These are phyloP conservation scores for Dasypolia templi DNA, from an alignment of 2,888 invertebrate genomes.

Conservation along the genomic window DNA sequence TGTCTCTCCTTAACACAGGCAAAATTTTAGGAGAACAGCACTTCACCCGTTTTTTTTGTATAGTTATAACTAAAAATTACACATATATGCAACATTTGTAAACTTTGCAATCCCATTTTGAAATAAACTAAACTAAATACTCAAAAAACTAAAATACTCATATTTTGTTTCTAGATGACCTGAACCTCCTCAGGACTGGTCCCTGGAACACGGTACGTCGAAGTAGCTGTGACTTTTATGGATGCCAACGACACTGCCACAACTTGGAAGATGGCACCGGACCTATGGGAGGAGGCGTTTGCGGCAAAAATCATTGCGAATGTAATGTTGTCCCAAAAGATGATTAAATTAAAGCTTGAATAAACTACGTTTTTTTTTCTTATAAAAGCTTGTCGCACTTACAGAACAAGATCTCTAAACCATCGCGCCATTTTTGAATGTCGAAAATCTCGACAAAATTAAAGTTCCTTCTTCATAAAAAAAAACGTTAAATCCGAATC, in stretches of 20 bases:
- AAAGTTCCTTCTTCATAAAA: not conserved
- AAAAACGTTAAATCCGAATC: not conserved
- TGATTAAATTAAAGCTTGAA: not conserved
- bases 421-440: not conserved
- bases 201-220: conserved; percentile 25
- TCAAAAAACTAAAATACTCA: too few species aligned
- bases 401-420: not conserved
- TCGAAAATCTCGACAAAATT: not conserved
- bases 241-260: conserved; percentile 22
- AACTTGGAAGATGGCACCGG: conserved; percentile 1
- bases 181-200: too few species aligned
- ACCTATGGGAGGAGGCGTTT: conserved; percentile 31
- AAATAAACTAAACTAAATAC: too few species aligned
- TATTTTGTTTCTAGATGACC: conserved; percentile 2
- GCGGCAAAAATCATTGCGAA: conserved; percentile 11
- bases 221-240: conserved; percentile 27
- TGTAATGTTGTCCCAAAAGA: conserved; percentile 28
- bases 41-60: too few species aligned
- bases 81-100: too few species aligned
- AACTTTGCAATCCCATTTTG: too few species aligned
- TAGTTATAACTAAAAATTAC: too few species aligned
- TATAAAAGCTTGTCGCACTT: too few species aligned
- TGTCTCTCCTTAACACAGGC: too few species aligned
- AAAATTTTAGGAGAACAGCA: too few species aligned
- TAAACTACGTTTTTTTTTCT: not conserved